Percentiles rank a stretch among this genome's conserved stretches.
These are phyloP conservation scores for Myotis planiceps DNA, from an alignment of 2,797 vertebrate genomes.

Conservation along the genomic window DNA sequence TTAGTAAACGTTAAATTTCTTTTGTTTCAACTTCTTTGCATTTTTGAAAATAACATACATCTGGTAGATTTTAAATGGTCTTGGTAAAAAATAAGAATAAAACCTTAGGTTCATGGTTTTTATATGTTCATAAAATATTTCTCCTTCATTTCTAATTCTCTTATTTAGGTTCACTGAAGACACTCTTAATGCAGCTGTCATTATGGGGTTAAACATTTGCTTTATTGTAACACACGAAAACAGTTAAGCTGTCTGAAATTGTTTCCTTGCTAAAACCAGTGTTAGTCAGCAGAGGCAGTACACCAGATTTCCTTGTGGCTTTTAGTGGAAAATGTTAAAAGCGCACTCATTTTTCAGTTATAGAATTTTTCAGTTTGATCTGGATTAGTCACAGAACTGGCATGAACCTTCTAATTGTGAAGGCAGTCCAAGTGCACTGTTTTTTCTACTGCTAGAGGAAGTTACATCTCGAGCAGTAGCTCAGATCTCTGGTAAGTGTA, in stretches of 20 bases:
- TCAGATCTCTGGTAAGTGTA: constrained; percentile 84
- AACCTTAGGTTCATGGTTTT: neutral
- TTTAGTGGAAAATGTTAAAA: constrained; percentile 90
- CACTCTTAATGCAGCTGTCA: constrained; percentile 21
- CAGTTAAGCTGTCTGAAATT: constrained; percentile 85
- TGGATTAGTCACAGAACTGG: constrained; percentile 88
- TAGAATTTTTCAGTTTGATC: constrained; percentile 83
- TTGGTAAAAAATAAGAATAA: constrained; percentile 1
- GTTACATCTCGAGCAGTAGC: constrained; percentile 84
- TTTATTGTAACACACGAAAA: constrained; percentile 83
- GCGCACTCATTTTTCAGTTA: constrained; percentile 84
- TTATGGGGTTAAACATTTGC: constrained; percentile 72
- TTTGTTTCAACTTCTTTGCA: constrained; percentile 38
- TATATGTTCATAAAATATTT: neutral
- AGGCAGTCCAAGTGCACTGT: constrained; percentile 78
- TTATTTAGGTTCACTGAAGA: neutral
- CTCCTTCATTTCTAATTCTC: neutral
- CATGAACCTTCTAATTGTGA: constrained; percentile 76
- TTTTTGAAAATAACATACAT: constrained; percentile 26
- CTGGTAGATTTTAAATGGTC: constrained; percentile 28
- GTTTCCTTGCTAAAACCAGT: constrained; percentile 85
- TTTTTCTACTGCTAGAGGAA: constrained; percentile 85
- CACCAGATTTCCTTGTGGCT: constrained; percentile 87
- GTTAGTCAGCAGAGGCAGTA: constrained; percentile 86
- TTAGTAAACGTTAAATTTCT: constrained; percentile 53